These are phyloP conservation scores for Eupithecia insigniata DNA, from an alignment of 2,888 invertebrate species.

Conservation along the genomic window DNA sequence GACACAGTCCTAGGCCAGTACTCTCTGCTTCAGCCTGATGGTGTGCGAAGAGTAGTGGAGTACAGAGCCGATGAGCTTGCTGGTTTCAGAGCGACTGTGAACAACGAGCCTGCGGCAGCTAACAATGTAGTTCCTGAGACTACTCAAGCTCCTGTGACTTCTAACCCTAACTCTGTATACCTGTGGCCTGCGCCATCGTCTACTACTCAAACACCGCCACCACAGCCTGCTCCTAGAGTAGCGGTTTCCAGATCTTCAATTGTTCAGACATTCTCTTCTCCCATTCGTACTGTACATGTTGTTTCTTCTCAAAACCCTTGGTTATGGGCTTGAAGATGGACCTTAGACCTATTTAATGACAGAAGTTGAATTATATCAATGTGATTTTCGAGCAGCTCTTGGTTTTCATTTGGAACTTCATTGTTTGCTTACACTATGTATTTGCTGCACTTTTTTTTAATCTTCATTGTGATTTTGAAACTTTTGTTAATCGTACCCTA, in stretches of 20 bases:
- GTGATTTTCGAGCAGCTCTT: background rate
- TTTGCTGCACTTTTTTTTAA: background rate
- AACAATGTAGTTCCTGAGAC: constrained; percentile 35
- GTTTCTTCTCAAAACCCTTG: constrained; percentile 40
- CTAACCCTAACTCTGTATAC: constrained; percentile 41
- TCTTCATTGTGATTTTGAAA: background rate
- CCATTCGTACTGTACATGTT: constrained; percentile 10
- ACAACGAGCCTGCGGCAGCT: constrained; percentile 56
- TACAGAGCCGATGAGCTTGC: constrained; percentile 81
- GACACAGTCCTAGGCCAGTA: constrained; percentile 83
- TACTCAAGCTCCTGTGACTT: constrained; percentile 33
- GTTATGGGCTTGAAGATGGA: background rate
- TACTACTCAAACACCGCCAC: constrained; percentile 45
- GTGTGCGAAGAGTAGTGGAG: constrained; percentile 80
- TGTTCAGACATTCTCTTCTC: constrained; percentile 60
- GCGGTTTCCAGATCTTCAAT: constrained; percentile 67
- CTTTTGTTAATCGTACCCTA: background rate
- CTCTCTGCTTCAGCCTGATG: constrained; percentile 82
- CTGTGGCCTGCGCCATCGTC: constrained; percentile 49
- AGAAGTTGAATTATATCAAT: constrained; percentile 1
- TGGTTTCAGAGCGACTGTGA: constrained; percentile 83
- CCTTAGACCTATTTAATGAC: background rate
- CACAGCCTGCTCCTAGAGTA: constrained; percentile 57
- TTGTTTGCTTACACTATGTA: background rate
- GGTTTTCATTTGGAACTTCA: background rate